Percentiles rank a stretch among this genome's conserved stretches.
phyloP scores from a whole-genome alignment of 1,140 invertebrate genomes.

The Ladona fulva region DNA sequence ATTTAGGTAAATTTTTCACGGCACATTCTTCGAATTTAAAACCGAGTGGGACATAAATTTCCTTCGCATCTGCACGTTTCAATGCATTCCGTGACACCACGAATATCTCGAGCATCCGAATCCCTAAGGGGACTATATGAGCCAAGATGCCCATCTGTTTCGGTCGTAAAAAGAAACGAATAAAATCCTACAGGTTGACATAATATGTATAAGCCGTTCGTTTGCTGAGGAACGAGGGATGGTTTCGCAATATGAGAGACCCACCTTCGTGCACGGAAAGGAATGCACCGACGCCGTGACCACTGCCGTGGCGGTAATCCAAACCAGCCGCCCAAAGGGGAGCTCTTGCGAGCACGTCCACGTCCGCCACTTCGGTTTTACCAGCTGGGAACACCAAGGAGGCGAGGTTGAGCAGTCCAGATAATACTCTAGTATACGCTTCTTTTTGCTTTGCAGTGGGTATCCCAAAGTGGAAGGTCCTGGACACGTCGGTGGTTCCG shows the following conservation, averaged over 20 bases:
- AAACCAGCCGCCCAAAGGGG: conserved; percentile 71
- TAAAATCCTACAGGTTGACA: too few species aligned
- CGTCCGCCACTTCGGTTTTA: conserved; percentile 50
- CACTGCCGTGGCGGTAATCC: conserved; percentile 80
- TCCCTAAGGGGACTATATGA: too few species aligned
- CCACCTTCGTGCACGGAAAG: conserved; percentile 74
- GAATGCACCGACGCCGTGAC: conserved; percentile 84
- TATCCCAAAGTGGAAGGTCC: conserved; percentile 80
- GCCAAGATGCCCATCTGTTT: too few species aligned
- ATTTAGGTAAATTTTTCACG: too few species aligned
- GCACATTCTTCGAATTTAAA: too few species aligned
- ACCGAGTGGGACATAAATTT: too few species aligned
- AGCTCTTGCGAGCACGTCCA: conserved; percentile 65
- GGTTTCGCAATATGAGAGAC: conserved; percentile 18
- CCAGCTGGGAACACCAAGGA: conserved; percentile 53
- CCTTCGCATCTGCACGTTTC: too few species aligned
- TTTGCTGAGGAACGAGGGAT: too few species aligned
- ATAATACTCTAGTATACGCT: conserved; percentile 83
- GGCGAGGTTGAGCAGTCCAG: conserved; percentile 69
- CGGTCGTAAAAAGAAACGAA: too few species aligned
- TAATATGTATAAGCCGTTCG: too few species aligned
- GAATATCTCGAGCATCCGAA: too few species aligned
- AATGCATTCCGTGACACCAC: too few species aligned
- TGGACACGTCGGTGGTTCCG: conserved; percentile 88
- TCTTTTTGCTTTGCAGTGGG: conserved; percentile 65